Evolutionary conservation across 2,113 vertebrate genomes (phyloP), one percentile per base, ranked within the genome.

Genomic region (Phasianus colchicus): DNA sequence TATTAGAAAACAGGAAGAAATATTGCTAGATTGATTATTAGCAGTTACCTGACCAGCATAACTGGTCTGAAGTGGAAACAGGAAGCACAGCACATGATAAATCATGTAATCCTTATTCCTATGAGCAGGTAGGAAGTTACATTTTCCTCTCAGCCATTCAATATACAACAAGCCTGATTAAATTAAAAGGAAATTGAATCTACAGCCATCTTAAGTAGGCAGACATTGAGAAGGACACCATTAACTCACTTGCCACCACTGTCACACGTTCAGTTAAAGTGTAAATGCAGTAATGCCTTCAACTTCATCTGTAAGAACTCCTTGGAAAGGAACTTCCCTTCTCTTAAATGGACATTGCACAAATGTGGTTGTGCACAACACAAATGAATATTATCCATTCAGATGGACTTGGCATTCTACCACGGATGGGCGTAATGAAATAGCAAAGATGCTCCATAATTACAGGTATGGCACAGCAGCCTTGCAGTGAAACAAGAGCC

Each of bases 131-230:
- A 63, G 50, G 76, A 80, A 89, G 79, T 71, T 34, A 17, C 36
- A 58, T 89, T 82, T 79, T 73, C 60, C 57, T 76, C 71, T 60
- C 67, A 43, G 81, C 43, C 36, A 36, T 48, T 79, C 78, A 61
- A 45, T 1, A 13, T 58, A 40, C 64, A 92, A 67, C 38, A 84
- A 65, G 20, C 42, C 67, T 91, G 87, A 89, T 74, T 74, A 92
- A 86, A 81, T 84, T 55, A 71, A 79, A 40, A 89, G 75, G 78
- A 92, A 94, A 85, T 3, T 38, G 55, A 57, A 91, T 55, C 73
- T 73, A 61, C 66, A 83, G 86, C 66, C 79, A 82, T 69, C 85
- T 65, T 54, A 76, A 75, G 32, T 47, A 92, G 79, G 74, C 45
- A 89, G 58, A 42, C 83, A 78, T 50, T 80, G 52, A 47, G 64